Base-by-base conservation (phyloP, 2,113 vertebrate species). In the Oreochromis spilurus region DNA sequence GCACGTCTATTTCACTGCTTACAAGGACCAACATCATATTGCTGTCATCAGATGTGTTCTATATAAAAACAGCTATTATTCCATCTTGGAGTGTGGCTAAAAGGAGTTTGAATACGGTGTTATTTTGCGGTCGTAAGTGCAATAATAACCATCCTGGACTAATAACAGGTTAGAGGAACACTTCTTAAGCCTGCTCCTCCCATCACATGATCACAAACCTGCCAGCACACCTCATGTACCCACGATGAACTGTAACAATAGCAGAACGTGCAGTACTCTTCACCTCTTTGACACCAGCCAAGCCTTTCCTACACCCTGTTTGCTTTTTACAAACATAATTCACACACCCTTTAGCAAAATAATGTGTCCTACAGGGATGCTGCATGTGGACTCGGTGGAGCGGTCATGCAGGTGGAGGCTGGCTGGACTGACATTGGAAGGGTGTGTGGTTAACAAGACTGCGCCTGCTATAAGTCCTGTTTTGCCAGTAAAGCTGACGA, bases 141-240 rank as follows among this genome's bases (percentile, higher is more conserved):
- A 86, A 80, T 92, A 88, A 95, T 95, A 92, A 90, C 60, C 2
- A 16, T 70, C 77, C 48, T 79, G 67, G 31, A 55, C 83, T 92
- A 95, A 96, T 92, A 87, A 92, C 87, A 91, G 86, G 89, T 80
- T 87, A 10, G 60, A 67, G 67, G 53, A 60, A 62, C 83, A 10
- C 55, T n/a, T 38, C 85, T 89, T 93, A 93, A 92, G 77, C 87
- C 88, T 78, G 81, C 86, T 90, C 93, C 91, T 90, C 93, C 91
- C 88, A 84, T 90, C 87, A 88, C 84, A 86, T 93, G 92, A 92
- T 91, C 88, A 75, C 80, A 87, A 88, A 87, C 80, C 48, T 75
- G 83, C 82, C 87, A 88, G 93, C 91, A 94, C 90, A 84, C 84
- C 87, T 88, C 55, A 38, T 40, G 79, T 92, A 84, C 89, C 81